Evolutionary conservation across 2,797 vertebrate genomes (phyloP), one percentile per base, ranked within the genome.

Genomic region (Urophycis tenuis): DNA sequence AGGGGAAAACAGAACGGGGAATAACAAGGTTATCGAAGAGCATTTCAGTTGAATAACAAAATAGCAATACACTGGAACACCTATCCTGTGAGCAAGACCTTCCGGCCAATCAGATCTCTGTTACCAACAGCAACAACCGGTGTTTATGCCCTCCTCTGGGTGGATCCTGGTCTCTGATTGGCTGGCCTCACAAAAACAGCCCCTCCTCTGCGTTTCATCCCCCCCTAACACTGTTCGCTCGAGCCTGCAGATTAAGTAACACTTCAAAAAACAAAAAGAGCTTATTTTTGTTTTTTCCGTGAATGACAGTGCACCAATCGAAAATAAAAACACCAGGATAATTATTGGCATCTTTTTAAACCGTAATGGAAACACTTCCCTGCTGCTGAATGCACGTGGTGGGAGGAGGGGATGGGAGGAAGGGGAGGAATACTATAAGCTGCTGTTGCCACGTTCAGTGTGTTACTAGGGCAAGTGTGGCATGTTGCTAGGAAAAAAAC

Each of bases 231-330:
- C 70, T 45, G 78, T 80, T 78, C 67, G n/a, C 71, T 84, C 84
- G 80, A 86, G 88, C 85, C 87, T 78, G 79, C 90, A 92, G 92
- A 93, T 93, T 93, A 93, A 91, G 86, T 89, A 90, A 90, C 90
- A 91, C 82, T 79, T 74, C 87, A 88, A 93, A 92, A 93, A 94
- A 41, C 91, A 92, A 92, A 90, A 91, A 91, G 85, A 80, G 91
- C 90, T 92, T 93, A 92, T 91, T 91, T 93, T 92, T 93, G n/a
- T 53, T 92, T 93, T 93, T 91, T 92, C 84, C 90, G 87, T 89
- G 80, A 83, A 85, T 89, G 82, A 85, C 87, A 84, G 70, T 29
- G 77, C 75, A 84, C 60, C 74, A 81, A 83, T 83, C 84, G 73
- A 89, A 89, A 81, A 83, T 83, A 84, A 74, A 88, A 89, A 90